A percentile compares a stretch with the other conserved stretches of the same genome.
phyloP scores from a whole-genome alignment of 2,797 vertebrate species.

The Labeo calbasu region DNA sequence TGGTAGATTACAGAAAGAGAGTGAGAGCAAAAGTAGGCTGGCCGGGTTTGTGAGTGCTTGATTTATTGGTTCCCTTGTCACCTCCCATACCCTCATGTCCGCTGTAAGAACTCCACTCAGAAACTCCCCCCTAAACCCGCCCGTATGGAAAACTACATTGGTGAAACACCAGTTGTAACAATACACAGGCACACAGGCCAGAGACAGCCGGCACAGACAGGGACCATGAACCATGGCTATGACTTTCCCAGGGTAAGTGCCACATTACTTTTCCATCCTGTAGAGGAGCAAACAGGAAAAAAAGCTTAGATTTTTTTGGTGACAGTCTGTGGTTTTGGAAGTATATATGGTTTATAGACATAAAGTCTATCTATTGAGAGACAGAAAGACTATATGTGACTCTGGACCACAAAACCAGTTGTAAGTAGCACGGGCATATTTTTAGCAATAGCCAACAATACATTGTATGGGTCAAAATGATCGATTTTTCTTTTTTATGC shows the following conservation, averaged over 20 bases:
- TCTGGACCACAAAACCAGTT: too few relatives aligned
- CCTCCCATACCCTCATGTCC: conserved; percentile 55
- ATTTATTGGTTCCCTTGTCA: conserved; percentile 59
- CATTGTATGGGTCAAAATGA: too few relatives aligned
- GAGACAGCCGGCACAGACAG: conserved; percentile 27
- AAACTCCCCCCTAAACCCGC: conserved; percentile 44
- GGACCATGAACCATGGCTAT: conserved; percentile 54
- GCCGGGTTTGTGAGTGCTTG: conserved; percentile 40
- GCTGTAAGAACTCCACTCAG: conserved; percentile 37
- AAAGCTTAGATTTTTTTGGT: background rate
- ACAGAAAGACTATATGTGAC: background rate
- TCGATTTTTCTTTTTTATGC: too few relatives aligned
- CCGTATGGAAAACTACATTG: conserved; percentile 34
- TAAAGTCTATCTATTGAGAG: background rate
- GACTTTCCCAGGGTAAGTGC: conserved; percentile 71
- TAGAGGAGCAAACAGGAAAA: background rate
- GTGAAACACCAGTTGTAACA: conserved; percentile 42
- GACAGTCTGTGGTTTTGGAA: background rate
- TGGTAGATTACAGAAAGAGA: conserved; percentile 51
- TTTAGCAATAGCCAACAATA: too few relatives aligned
- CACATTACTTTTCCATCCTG: background rate
- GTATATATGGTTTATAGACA: background rate
- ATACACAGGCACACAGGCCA: conserved; percentile 42
- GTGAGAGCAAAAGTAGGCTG: conserved; percentile 42
- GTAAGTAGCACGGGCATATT: too few relatives aligned